These are phyloP conservation scores for Hepsetus odoe DNA, from an alignment of 2,113 vertebrate species.

Conservation along the genomic window DNA sequence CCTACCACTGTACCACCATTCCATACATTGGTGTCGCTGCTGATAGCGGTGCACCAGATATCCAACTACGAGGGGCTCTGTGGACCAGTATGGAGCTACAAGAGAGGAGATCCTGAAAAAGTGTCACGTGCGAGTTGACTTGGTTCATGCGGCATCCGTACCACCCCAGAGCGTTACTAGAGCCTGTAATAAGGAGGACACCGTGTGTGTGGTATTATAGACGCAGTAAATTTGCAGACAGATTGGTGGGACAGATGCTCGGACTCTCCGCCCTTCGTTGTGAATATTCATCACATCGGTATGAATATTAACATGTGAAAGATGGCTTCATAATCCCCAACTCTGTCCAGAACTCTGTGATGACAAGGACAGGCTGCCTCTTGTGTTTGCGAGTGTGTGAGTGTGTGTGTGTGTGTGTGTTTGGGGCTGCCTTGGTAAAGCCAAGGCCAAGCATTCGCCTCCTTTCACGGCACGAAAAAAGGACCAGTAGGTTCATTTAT, in stretches of 20 bases:
- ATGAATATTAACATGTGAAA: conserved; percentile 42
- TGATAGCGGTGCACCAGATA: no score
- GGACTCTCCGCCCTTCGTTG: conserved; percentile 1
- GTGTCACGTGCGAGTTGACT: no score
- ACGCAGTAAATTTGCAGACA: conserved; percentile 32
- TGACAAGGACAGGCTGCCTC: conserved; percentile 26
- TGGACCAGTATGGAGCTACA: no score
- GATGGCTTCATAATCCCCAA: conserved; percentile 29
- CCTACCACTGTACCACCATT: no score
- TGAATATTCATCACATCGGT: conserved; percentile 40
- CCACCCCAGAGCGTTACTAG: neutral
- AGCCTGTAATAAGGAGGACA: neutral
- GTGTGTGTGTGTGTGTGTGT: conserved; percentile 16
- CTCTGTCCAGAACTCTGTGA: conserved; percentile 11
- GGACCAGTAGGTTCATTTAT: neutral
- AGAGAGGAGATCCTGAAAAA: no score
- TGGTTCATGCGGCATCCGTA: no score
- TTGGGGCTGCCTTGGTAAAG: neutral
- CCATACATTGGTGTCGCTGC: no score
- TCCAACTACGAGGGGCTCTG: no score
- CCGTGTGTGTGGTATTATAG: neutral
- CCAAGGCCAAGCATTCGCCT: neutral
- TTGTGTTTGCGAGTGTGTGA: neutral
- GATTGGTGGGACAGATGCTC: conserved; percentile 44
- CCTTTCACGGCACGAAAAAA: neutral